Percentiles rank a stretch among this genome's conserved stretches.
Evolutionary conservation across 2,888 invertebrate species (phyloP).

Genomic region (Choreutis nemorana): DNA sequence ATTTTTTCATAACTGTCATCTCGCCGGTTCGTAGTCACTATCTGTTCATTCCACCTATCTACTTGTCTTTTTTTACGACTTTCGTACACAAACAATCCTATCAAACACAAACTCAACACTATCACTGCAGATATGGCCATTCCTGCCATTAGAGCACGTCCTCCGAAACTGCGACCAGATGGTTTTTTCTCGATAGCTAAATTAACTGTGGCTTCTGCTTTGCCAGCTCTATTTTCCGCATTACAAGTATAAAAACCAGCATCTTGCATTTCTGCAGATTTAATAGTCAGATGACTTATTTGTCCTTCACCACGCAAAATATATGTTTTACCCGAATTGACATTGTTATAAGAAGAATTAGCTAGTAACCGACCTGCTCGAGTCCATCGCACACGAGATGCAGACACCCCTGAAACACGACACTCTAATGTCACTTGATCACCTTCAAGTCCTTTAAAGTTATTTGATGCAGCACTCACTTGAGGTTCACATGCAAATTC

Average conservation of each 20-base stretch:
- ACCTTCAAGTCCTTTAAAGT: slow-evolving; percentile 73
- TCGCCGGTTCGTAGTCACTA: slow-evolving; percentile 50
- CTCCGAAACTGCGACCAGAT: slow-evolving; percentile 66
- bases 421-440: slow-evolving; percentile 78
- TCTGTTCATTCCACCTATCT: slow-evolving; percentile 61
- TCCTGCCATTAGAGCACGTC: slow-evolving; percentile 70
- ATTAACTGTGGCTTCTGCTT: slow-evolving; percentile 76
- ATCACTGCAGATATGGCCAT: slow-evolving; percentile 74
- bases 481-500: slow-evolving; percentile 83
- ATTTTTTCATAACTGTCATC: slow-evolving; percentile 82
- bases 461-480: slow-evolving; percentile 67
- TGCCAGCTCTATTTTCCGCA: slow-evolving; percentile 83
- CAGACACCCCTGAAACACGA: slow-evolving; percentile 74
- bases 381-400: slow-evolving; percentile 77
- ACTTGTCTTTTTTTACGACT: slow-evolving; percentile 67
- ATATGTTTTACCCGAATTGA: slow-evolving; percentile 68
- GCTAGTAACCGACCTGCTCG: slow-evolving; percentile 74
- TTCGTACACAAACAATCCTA: slow-evolving; percentile 72
- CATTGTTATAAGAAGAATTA: slow-evolving; percentile 55
- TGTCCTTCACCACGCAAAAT: slow-evolving; percentile 72
- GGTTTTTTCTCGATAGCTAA: slow-evolving; percentile 74
- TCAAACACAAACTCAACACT: slow-evolving; percentile 71
- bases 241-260: slow-evolving; percentile 79
- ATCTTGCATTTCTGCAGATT: slow-evolving; percentile 76
- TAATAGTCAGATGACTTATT: slow-evolving; percentile 77